Evolutionary conservation across 2,113 vertebrate species (phyloP).

Genomic region (Mirza zaza): DNA sequence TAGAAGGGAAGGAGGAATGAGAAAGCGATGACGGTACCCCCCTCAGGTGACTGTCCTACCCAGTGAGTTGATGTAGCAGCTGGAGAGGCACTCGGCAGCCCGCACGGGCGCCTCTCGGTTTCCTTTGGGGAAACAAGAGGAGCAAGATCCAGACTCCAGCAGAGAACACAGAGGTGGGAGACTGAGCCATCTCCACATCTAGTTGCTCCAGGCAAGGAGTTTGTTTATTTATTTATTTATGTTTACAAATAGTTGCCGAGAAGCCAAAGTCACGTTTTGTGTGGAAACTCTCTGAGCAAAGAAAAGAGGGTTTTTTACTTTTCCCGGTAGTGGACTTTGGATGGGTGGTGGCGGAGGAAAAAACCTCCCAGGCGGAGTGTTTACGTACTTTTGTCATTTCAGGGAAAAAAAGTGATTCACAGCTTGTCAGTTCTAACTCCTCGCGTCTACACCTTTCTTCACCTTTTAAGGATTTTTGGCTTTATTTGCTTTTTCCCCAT

Average conservation of each 20-base stretch:
- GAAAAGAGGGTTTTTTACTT: background rate
- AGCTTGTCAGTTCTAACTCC: background rate
- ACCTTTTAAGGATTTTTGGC: background rate
- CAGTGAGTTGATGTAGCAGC: constrained; percentile 44
- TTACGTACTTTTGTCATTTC: background rate
- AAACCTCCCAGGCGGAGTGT: background rate
- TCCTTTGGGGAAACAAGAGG: background rate
- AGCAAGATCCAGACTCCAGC: background rate
- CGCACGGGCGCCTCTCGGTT: background rate
- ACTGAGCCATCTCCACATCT: background rate
- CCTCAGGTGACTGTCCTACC: background rate
- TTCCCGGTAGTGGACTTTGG: background rate
- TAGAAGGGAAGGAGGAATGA: background rate
- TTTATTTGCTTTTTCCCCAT: background rate
- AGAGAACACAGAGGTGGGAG: background rate
- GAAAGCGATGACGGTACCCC: background rate
- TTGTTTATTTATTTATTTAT: background rate
- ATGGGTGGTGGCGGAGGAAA: background rate
- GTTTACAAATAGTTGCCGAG: background rate
- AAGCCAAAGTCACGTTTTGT: background rate
- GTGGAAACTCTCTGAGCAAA: background rate
- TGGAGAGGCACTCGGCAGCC: background rate
- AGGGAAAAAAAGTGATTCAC: background rate
- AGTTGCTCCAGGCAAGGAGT: constrained; percentile 53
- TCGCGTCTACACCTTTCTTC: background rate